phyloP scores from a whole-genome alignment of 1,140 invertebrate genomes.

The Homarus americanus region DNA sequence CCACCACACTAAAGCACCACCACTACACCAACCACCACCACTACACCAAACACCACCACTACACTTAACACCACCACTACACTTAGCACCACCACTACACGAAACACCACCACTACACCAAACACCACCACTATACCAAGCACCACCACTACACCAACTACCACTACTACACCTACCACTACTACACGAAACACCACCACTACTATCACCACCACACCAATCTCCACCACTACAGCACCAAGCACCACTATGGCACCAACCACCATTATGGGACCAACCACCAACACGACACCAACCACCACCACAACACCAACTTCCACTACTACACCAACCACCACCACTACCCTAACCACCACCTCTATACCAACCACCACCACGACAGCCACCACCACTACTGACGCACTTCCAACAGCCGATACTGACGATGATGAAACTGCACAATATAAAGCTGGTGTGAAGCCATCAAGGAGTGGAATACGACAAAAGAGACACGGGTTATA shows the following conservation, averaged over 20 bases:
- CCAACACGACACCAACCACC: neutral
- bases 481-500: too few species aligned
- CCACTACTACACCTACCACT: too few species aligned
- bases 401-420: neutral
- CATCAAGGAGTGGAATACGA: too few species aligned
- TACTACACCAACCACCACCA: too few species aligned
- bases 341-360: neutral
- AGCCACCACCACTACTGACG: neutral
- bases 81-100: neutral
- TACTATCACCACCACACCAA: neutral
- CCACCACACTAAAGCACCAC: too few species aligned
- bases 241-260: neutral
- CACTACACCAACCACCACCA: too few species aligned
- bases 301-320: neutral
- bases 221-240: neutral
- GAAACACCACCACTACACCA: neutral
- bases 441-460: neutral
- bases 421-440: neutral
- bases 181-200: neutral
- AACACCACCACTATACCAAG: neutral
- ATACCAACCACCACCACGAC: neutral
- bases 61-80: neutral
- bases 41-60: neutral
- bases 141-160: neutral
- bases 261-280: neutral